Percentiles rank a stretch among this genome's conserved stretches.
Conservation (phyloP, 2,797 vertebrate species). For the Onychomys torridus region DNA sequence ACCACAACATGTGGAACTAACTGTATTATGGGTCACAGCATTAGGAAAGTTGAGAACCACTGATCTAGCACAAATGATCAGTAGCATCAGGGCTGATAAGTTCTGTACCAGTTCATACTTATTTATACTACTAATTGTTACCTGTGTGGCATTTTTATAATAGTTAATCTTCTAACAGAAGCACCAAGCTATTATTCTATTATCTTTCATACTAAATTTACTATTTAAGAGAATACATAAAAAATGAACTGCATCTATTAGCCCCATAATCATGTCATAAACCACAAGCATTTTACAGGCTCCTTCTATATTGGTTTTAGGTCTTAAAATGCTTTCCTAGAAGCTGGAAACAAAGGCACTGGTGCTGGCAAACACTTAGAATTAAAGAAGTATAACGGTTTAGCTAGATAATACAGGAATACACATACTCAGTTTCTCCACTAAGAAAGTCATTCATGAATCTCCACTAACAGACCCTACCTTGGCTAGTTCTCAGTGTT, state of each 20-base stretch:
- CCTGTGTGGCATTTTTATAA: not conserved
- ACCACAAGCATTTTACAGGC: constrained; percentile 18
- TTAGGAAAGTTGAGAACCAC: not conserved
- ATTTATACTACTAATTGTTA: not conserved
- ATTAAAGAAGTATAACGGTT: not conserved
- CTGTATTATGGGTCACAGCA: not conserved
- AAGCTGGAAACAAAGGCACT: constrained; percentile 12
- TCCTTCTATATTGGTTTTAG: not conserved
- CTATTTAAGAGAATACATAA: constrained; percentile 45
- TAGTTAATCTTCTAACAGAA: not conserved
- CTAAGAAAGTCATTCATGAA: not conserved
- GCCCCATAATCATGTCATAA: not conserved
- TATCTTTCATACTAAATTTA: constrained; percentile 47
- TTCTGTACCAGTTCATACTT: not conserved
- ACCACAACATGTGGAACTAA: not conserved
- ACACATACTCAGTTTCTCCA: not conserved
- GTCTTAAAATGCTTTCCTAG: constrained; percentile 50
- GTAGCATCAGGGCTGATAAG: not conserved
- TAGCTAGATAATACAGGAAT: not conserved
- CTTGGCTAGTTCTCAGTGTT: constrained; percentile 5
- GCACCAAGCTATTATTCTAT: constrained; percentile 12
- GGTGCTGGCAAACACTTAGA: not conserved
- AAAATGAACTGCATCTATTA: constrained; percentile 26
- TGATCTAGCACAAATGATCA: not conserved
- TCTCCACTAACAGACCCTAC: not conserved